These are phyloP conservation scores for Glaucidium brasilianum DNA, from an alignment of 2,113 vertebrate species.

Conservation along the genomic window DNA sequence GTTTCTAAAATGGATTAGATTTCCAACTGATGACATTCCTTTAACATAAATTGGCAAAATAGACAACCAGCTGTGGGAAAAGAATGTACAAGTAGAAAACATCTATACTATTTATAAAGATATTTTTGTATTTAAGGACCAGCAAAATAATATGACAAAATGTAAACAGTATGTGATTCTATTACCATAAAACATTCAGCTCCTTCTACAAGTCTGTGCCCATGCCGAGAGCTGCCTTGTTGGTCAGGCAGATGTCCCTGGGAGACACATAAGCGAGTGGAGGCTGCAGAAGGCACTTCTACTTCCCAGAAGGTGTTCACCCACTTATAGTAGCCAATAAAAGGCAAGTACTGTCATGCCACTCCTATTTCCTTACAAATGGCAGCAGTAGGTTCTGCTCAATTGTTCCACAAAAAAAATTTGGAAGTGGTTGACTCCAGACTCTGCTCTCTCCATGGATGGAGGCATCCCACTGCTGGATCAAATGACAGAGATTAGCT, in stretches of 20 bases:
- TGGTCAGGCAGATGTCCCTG: background rate
- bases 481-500: background rate
- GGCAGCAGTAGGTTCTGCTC: background rate
- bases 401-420: background rate
- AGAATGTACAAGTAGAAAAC: background rate
- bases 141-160: background rate
- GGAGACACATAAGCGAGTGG: accelerated
- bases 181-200: background rate
- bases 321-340: background rate
- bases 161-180: background rate
- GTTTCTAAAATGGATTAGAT: conserved; percentile 11
- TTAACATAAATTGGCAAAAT: background rate
- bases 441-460: background rate
- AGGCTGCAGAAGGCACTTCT: background rate
- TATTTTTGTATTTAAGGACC: background rate
- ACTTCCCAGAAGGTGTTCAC: background rate
- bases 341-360: background rate
- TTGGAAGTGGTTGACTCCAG: background rate
- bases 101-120: conserved; percentile 5
- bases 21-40: background rate
- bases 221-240: accelerated
- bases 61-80: conserved; percentile 15
- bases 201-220: background rate
- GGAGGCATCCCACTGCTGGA: background rate
- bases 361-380: background rate